Conservation (phyloP, 92 coral and sea anemone species). For the Paramuricea clavata region DNA sequence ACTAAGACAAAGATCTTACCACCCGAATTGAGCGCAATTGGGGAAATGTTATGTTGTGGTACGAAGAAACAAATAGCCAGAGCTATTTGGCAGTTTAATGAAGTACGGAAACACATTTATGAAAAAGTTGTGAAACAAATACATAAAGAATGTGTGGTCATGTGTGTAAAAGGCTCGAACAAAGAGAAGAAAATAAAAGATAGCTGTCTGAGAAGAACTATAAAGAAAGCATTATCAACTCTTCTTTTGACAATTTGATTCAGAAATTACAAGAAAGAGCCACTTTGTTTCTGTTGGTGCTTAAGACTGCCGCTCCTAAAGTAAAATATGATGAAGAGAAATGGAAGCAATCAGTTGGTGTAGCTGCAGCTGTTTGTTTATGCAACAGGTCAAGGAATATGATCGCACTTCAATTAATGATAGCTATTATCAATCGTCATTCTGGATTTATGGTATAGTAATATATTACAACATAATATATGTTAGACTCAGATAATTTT, state of each 20-base stretch:
- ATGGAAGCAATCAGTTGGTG: constrained; percentile 20
- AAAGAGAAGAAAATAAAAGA: too few species aligned
- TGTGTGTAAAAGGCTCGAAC: not conserved
- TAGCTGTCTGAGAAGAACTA: too few species aligned
- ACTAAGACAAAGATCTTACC: not conserved
- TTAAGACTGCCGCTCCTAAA: too few species aligned
- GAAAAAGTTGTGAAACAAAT: not conserved
- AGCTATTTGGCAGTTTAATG: not conserved
- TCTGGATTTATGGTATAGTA: constrained; percentile 7
- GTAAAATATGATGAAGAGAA: not conserved
- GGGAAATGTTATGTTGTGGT: not conserved
- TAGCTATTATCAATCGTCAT: constrained; percentile 17
- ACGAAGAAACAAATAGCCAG: not conserved
- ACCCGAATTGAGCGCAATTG: not conserved
- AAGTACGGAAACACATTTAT: not conserved
- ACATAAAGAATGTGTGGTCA: not conserved
- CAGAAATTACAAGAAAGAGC: too few species aligned
- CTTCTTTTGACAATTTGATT: too few species aligned
- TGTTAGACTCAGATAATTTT: too few species aligned
- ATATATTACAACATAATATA: too few species aligned
- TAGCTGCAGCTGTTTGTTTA: not conserved
- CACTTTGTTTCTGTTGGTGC: too few species aligned
- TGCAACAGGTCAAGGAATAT: not conserved
- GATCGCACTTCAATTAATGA: not conserved
- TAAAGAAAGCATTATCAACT: too few species aligned